phyloP scores from a whole-genome alignment of 64 coral and sea anemone genomes.

The Dendrophyllia cribrosa region DNA sequence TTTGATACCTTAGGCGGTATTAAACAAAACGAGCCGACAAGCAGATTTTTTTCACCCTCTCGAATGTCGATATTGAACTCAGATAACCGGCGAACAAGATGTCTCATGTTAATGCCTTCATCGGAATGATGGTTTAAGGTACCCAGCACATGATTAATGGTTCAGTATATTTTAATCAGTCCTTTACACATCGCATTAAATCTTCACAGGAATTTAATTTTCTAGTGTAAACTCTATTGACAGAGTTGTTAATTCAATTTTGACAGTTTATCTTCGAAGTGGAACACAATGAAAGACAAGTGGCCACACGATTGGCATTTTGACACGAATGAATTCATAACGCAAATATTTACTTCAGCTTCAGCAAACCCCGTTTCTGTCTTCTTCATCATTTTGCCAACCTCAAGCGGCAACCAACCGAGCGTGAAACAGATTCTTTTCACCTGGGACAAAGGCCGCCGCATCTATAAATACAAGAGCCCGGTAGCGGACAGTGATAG shows the following conservation, averaged over 20 bases:
- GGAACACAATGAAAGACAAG: constrained; percentile 47
- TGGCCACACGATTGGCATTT: constrained; percentile 2
- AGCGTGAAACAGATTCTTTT: constrained; percentile 1
- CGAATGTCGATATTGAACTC: neutral
- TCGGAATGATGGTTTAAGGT: neutral
- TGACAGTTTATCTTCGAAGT: constrained; percentile 55
- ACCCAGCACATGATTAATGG: neutral
- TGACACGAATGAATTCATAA: constrained; percentile 16
- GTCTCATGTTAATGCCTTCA: neutral
- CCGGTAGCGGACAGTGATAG: constrained; percentile 8
- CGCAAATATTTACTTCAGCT: constrained; percentile 8
- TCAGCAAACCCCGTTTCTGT: neutral
- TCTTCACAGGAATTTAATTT: constrained; percentile 82
- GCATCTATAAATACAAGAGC: constrained; percentile 1
- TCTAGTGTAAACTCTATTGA: constrained; percentile 76
- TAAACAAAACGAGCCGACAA: constrained; percentile 33
- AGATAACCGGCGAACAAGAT: neutral
- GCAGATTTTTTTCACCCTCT: neutral
- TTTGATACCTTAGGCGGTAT: constrained; percentile 77
- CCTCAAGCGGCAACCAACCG: neutral
- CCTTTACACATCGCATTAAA: constrained; percentile 57
- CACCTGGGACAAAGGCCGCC: constrained; percentile 19
- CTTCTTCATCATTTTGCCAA: neutral
- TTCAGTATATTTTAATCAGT: constrained; percentile 58
- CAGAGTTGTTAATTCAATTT: constrained; percentile 63